These are phyloP conservation scores for Agrotis clavis DNA, from an alignment of 2,888 invertebrate genomes.

Conservation along the genomic window DNA sequence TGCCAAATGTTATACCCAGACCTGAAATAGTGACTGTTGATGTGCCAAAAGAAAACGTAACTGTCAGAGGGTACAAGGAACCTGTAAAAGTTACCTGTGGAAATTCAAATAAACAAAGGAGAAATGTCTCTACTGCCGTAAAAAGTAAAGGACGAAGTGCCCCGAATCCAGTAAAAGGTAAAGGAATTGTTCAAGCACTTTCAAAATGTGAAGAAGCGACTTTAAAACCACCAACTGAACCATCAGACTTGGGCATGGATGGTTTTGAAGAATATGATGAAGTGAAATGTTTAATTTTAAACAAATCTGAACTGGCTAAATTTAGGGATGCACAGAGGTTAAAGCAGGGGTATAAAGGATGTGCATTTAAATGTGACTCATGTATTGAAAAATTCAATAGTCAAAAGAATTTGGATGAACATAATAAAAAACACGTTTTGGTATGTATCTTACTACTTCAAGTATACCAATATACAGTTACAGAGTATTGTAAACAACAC, in stretches of 20 bases:
- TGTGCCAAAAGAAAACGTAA: not conserved
- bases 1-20: not conserved
- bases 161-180: not conserved
- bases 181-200: not conserved
- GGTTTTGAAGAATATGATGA: constrained; percentile 18
- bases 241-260: not conserved
- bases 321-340: constrained; percentile 17
- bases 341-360: constrained; percentile 20
- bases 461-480: not conserved
- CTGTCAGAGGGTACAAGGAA: constrained; percentile 1
- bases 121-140: not conserved
- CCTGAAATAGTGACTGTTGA: constrained; percentile 1
- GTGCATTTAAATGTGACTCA: constrained; percentile 12
- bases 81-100: constrained; percentile 10
- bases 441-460: constrained; percentile 10
- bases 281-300: constrained; percentile 24
- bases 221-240: not conserved
- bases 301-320: constrained; percentile 9
- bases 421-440: constrained; percentile 29
- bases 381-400: constrained; percentile 20
- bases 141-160: constrained; percentile 3
- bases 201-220: constrained; percentile 5
- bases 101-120: not conserved
- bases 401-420: constrained; percentile 30
- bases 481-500: not conserved